Evolutionary conservation across 23 tunicate species (phyloP).

Genomic region (Diplosoma virens): DNA sequence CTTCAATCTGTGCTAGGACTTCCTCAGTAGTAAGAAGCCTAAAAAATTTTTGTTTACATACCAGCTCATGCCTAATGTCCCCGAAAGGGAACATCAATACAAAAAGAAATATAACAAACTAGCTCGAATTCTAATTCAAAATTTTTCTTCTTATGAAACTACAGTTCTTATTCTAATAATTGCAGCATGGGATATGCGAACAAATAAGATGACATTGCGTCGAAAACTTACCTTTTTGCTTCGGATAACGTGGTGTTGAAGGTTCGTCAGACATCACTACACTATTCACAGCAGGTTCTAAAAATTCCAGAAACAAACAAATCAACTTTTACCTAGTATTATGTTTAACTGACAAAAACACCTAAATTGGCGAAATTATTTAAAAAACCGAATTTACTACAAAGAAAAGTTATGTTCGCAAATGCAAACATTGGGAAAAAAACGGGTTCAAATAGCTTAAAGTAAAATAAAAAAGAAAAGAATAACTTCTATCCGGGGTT

Average conservation of each 20-base stretch:
- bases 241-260: not conserved
- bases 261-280: not conserved
- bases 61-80: not conserved
- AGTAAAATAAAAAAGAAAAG: too few species aligned
- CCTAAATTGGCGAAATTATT: constrained; percentile 4
- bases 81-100: not conserved
- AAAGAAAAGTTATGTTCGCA: not conserved
- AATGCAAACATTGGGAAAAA: not conserved
- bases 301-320: constrained; percentile 19
- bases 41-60: not conserved
- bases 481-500: too few species aligned
- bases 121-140: not conserved
- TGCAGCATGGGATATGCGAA: constrained; percentile 4
- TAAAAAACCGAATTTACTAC: not conserved
- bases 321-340: constrained; percentile 10
- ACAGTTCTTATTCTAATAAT: not conserved
- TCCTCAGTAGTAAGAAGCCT: not conserved
- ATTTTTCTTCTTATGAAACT: not conserved
- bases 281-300: not conserved
- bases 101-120: not conserved
- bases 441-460: too few species aligned
- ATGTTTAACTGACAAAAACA: constrained; percentile 9
- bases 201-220: not conserved
- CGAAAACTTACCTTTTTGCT: not conserved
- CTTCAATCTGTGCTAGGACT: not conserved